Evolutionary conservation across 2,797 vertebrate species (phyloP).

Genomic region (Pelochelys cantorii): DNA sequence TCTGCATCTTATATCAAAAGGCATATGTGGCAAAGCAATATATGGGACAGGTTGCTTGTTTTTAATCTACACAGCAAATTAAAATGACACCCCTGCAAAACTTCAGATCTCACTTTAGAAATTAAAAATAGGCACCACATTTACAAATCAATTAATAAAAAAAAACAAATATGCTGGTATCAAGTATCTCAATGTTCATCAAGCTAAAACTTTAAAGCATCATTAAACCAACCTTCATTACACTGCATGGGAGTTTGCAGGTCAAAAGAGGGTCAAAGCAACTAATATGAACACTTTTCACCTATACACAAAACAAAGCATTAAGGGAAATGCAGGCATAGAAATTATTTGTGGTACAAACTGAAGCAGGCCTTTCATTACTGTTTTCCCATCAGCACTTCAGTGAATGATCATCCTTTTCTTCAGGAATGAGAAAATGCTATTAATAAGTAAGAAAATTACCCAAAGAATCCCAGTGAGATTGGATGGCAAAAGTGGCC

Average conservation of each 20-base stretch:
- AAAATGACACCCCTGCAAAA: conserved; percentile 16
- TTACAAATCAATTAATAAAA: conserved; percentile 47
- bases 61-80: neutral
- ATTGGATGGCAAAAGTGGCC: neutral
- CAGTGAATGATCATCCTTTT: neutral
- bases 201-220: conserved; percentile 27
- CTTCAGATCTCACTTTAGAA: neutral
- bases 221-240: conserved; percentile 39
- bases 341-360: conserved; percentile 17
- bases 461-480: neutral
- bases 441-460: neutral
- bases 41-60: neutral
- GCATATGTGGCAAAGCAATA: neutral
- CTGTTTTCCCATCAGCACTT: neutral
- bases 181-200: neutral
- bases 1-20: neutral
- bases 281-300: neutral
- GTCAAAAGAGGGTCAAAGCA: conserved; percentile 2
- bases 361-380: neutral
- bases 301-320: conserved; percentile 19
- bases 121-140: conserved; percentile 38
- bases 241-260: neutral
- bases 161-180: neutral
- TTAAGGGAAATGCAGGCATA: neutral
- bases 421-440: neutral